These are phyloP conservation scores for Athripsodes cinereus DNA, from an alignment of 2,888 invertebrate genomes.

Conservation along the genomic window DNA sequence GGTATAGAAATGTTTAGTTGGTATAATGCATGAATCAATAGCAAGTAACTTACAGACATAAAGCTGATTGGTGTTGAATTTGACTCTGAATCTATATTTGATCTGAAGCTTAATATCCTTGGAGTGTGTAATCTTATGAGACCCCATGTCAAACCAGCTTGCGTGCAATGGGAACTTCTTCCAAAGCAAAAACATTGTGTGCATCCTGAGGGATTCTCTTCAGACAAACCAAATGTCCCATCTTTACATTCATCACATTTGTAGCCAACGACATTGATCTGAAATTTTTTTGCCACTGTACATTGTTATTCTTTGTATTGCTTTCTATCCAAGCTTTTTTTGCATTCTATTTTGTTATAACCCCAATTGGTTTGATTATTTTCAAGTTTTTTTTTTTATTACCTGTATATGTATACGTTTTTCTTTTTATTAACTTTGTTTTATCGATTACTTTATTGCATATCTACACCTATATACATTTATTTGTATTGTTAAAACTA, in stretches of 20 bases:
- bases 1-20: neutral
- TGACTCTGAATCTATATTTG: constrained; percentile 6
- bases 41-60: constrained; percentile 18
- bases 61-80: constrained; percentile 17
- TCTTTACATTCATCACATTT: constrained; percentile 79
- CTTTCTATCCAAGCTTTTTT: too few species aligned
- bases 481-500: too few species aligned
- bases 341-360: too few species aligned
- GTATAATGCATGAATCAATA: neutral
- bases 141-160: constrained; percentile 78
- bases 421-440: neutral
- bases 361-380: neutral
- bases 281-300: too few species aligned
- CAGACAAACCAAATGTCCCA: constrained; percentile 80
- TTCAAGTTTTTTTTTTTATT: neutral
- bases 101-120: constrained; percentile 36
- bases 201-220: constrained; percentile 78
- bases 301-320: too few species aligned
- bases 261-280: constrained; percentile 77
- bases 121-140: constrained; percentile 61
- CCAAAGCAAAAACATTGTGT: constrained; percentile 96
- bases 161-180: constrained; percentile 70
- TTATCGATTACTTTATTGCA: neutral
- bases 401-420: neutral
- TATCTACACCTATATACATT: too few species aligned